Evolutionary conservation across 2,113 vertebrate species (phyloP).

Genomic region (Galemys pyrenaicus): DNA sequence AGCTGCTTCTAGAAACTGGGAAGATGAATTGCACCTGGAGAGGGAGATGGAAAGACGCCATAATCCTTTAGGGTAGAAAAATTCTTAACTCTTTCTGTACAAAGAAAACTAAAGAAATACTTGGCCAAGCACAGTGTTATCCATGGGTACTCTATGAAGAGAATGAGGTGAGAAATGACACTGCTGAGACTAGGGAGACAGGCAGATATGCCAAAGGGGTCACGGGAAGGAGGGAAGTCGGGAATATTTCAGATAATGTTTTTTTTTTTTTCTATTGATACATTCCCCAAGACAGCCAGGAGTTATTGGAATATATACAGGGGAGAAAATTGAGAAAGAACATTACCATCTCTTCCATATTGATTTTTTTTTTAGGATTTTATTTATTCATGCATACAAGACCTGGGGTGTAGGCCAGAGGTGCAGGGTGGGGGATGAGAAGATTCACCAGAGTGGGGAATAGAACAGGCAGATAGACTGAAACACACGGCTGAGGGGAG

Average conservation of each 20-base stretch:
- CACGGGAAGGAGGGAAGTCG: background rate
- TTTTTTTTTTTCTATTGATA: background rate
- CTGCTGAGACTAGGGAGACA: background rate
- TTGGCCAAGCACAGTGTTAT: background rate
- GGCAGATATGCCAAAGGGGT: background rate
- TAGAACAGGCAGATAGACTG: too few species aligned
- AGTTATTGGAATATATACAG: conserved; percentile 43
- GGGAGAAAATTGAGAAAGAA: background rate
- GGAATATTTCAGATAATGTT: background rate
- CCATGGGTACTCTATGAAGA: conserved; percentile 31
- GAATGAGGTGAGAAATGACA: background rate
- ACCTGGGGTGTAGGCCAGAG: too few species aligned
- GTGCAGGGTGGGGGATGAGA: too few species aligned
- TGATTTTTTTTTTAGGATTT: too few species aligned
- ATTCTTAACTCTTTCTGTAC: conserved; percentile 85
- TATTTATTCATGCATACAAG: too few species aligned
- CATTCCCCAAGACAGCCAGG: background rate
- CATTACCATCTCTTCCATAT: background rate
- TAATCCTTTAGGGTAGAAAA: conserved; percentile 86
- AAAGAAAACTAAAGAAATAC: conserved; percentile 31
- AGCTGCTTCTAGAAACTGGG: conserved; percentile 89
- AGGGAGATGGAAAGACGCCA: conserved; percentile 90
- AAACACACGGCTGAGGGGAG: too few species aligned
- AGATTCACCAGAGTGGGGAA: too few species aligned
- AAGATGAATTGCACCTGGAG: conserved; percentile 92